Base-by-base conservation (phyloP, 2,113 vertebrate species). In the Megatriorchis doriae region DNA sequence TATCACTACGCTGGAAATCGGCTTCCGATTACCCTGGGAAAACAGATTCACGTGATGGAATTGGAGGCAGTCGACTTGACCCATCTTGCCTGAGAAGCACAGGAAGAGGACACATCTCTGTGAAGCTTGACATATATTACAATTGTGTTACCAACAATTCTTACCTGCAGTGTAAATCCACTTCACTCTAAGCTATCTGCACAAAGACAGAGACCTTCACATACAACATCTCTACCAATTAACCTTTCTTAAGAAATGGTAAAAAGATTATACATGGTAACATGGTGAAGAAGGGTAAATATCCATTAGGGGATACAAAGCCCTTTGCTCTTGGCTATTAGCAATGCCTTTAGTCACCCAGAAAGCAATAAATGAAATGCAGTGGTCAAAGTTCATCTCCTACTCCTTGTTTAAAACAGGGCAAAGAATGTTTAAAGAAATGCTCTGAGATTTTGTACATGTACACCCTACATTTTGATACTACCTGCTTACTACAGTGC, bases 311-410 rank as follows among this genome's bases (percentile, higher is more conserved):
- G 7, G 29, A 61, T 34, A 52, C 16, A 45, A 67, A 88, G 43
- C 13, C 59, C 38, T 94, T 94, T 92, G 59, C 25, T 71, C 50
- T 75, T 67, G 43, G 45, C 53, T 80, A 67, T 48, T 90, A 86
- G 21, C 67, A 61, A 79, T 48, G 63, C 32, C 52, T 81, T 81
- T 77, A 93, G 81, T 90, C 77, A 88, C 47, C 23, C 79, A 79
- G 73, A 94, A 62, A 68, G 34, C 3, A 8, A 95, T 77, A 95
- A 96, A 91, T 11, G 3, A 94, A 85, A 81, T 15, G 31, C 58
- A 68, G 38, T 19, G 79, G 56, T 56, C 91, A 88, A 97, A 95
- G 94, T 93, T 93, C 81, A 73, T 77, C 91, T 84, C 67, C 42
- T 82, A 58, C 34, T 93, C 34, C 61, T 70, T 86, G 58, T 86